Conservation (phyloP, 2,797 vertebrate species). For the Sparus aurata region DNA sequence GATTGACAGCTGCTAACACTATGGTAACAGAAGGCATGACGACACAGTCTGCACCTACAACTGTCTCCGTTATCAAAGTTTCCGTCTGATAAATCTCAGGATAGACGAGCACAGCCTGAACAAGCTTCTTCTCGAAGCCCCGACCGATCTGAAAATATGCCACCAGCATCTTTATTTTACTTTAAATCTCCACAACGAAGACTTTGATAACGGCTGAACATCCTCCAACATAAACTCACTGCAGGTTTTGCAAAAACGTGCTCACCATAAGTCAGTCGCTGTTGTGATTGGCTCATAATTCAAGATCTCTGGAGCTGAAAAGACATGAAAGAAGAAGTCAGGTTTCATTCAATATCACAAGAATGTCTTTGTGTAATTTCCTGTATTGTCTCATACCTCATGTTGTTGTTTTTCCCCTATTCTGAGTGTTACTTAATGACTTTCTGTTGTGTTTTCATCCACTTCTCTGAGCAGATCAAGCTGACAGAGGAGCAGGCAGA, state of each 20-base stretch:
- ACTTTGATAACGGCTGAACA: neutral
- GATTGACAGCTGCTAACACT: no score
- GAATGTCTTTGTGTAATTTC: neutral
- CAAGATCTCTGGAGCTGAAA: constrained; percentile 94
- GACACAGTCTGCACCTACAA: no score
- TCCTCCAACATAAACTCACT: neutral
- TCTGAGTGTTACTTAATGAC: rapidly evolving
- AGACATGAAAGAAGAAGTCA: constrained; percentile 20
- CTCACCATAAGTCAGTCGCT: constrained; percentile 96
- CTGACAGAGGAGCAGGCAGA: neutral
- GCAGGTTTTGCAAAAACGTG: constrained; percentile 7
- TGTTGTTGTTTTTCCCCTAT: neutral
- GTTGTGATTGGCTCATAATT: constrained; percentile 98
- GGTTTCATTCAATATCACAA: neutral
- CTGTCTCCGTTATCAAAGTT: no score
- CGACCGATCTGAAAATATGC: no score
- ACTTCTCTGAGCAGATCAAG: neutral
- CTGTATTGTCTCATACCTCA: neutral
- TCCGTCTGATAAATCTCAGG: no score
- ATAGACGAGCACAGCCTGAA: no score
- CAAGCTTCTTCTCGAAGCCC: no score
- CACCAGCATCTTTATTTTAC: neutral
- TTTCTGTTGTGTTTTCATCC: neutral
- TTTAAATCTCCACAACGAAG: neutral
- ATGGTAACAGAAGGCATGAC: no score